phyloP scores from a whole-genome alignment of 1,140 invertebrate species.

The Oryctes rhinoceros region DNA sequence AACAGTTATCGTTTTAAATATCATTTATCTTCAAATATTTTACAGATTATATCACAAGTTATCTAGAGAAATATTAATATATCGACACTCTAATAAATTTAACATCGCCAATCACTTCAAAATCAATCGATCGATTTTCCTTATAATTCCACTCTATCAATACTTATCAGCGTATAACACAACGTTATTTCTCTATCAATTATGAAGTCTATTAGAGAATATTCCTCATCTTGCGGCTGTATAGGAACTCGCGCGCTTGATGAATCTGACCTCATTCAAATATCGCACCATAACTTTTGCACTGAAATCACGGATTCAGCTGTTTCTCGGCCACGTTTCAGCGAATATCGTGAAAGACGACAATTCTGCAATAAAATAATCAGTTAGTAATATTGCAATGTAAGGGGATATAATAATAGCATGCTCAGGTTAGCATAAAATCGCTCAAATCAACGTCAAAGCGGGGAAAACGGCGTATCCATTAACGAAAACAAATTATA shows the following conservation, averaged over 20 bases:
- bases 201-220: background rate
- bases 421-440: conserved; percentile 3
- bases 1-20: too few relatives aligned
- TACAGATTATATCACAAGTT: too few relatives aligned
- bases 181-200: background rate
- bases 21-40: too few relatives aligned
- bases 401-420: background rate
- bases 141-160: too few relatives aligned
- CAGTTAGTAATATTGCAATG: conserved; percentile 29
- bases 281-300: background rate
- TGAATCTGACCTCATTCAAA: background rate
- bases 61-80: too few relatives aligned
- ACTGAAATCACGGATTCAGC: background rate
- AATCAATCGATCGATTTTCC: too few relatives aligned
- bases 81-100: too few relatives aligned
- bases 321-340: background rate
- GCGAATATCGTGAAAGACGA: background rate
- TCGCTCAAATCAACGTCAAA: background rate
- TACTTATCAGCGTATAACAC: too few relatives aligned
- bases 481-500: background rate
- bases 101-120: too few relatives aligned
- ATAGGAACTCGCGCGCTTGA: background rate
- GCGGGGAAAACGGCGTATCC: background rate
- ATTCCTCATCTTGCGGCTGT: background rate
- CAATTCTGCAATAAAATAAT: conserved; percentile 36